Conservation (phyloP, 2,113 vertebrate species). For the Myiopsitta monachus region DNA sequence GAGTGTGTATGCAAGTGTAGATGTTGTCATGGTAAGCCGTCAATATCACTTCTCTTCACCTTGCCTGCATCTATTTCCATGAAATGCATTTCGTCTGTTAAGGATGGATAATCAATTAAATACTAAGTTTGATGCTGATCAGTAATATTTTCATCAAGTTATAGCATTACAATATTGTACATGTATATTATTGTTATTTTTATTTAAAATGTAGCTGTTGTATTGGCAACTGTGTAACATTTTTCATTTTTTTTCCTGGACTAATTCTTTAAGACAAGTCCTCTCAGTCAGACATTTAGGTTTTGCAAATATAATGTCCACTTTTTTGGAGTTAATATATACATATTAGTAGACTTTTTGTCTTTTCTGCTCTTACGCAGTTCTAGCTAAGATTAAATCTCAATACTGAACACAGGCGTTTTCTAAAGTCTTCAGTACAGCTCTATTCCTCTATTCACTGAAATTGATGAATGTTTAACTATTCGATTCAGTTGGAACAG, state of each 20-base stretch:
- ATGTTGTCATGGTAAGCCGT: not conserved
- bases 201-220: constrained; percentile 49
- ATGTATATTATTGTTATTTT: constrained; percentile 43
- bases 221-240: constrained; percentile 1
- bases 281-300: not conserved
- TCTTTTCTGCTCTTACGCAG: not conserved
- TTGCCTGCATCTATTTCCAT: constrained; percentile 3
- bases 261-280: not conserved
- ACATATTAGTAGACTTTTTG: not conserved
- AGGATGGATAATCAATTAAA: constrained; percentile 28
- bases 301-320: not conserved
- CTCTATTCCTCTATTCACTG: not conserved
- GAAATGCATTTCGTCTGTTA: constrained; percentile 32
- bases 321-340: not conserved
- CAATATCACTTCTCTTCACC: not conserved
- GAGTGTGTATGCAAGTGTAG: not conserved
- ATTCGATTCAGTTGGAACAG: not conserved
- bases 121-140: constrained; percentile 9
- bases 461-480: not conserved
- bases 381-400: not conserved
- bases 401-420: not conserved
- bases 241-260: not conserved
- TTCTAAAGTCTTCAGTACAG: not conserved
- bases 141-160: constrained; percentile 49
- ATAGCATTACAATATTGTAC: constrained; percentile 21